Conservation (phyloP, 1,140 invertebrate species). For the Saccostrea cuccullata region DNA sequence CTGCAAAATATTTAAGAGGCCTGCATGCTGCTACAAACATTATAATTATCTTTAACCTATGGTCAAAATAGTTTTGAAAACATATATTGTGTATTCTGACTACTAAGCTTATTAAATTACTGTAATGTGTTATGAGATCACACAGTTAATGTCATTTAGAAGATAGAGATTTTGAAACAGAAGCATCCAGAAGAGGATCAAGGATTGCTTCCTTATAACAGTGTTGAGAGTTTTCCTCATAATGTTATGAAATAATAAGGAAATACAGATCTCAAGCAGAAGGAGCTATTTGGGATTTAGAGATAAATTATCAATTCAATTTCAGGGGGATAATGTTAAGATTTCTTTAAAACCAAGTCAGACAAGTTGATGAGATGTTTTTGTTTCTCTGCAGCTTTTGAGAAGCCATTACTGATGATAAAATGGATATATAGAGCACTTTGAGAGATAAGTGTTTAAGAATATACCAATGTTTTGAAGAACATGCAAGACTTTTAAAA, state of each 20-base stretch:
- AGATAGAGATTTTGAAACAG: too few relatives aligned
- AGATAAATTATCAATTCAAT: constrained; percentile 38
- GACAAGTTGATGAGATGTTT: constrained; percentile 18
- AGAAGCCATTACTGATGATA: constrained; percentile 24
- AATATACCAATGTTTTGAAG: not conserved
- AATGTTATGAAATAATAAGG: not conserved
- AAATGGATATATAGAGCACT: not conserved
- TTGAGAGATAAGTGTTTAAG: not conserved
- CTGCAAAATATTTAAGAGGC: too few relatives aligned
- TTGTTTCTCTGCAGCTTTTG: not conserved
- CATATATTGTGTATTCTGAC: too few relatives aligned
- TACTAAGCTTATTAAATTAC: too few relatives aligned
- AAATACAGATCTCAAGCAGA: not conserved
- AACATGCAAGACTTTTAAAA: not conserved
- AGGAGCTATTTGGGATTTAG: not conserved
- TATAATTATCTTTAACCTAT: too few relatives aligned
- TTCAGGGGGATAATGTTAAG: constrained; percentile 19
- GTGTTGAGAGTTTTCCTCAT: not conserved
- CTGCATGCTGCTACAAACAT: too few relatives aligned
- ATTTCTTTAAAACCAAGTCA: constrained; percentile 11
- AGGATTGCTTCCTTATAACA: not conserved
- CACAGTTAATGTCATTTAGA: too few relatives aligned
- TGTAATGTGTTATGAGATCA: too few relatives aligned
- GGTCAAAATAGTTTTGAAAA: too few relatives aligned
- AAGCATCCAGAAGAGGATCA: not conserved